phyloP scores from a whole-genome alignment of 2,888 invertebrate species.

The Emmelina monodactyla region DNA sequence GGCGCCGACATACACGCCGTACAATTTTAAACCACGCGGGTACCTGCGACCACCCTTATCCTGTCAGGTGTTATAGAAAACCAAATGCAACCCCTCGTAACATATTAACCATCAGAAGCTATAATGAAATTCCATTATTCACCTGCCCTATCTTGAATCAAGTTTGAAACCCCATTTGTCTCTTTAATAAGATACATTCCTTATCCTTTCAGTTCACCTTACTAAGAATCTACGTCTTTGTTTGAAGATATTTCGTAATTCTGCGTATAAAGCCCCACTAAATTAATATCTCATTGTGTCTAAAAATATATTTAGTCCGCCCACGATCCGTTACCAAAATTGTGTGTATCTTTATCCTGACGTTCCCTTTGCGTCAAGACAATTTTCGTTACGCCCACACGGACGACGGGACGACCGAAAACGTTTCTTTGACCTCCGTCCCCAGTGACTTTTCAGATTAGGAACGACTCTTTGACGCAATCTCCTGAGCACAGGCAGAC shows the following conservation, averaged over 20 bases:
- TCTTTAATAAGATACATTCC: slow-evolving; percentile 29
- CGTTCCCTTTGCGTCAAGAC: slow-evolving; percentile 32
- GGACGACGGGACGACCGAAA: slow-evolving; percentile 31
- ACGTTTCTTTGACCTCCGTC: slow-evolving; percentile 53
- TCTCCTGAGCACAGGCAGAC: slow-evolving; percentile 23
- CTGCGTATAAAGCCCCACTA: too few relatives aligned
- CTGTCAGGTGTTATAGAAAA: slow-evolving; percentile 40
- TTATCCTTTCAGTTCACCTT: too few relatives aligned
- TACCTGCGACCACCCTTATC: slow-evolving; percentile 43
- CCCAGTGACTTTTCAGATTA: slow-evolving; percentile 35
- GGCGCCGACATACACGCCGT: slow-evolving; percentile 20
- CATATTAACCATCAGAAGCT: slow-evolving; percentile 29
- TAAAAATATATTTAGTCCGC: slow-evolving; percentile 14
- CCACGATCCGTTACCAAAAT: slow-evolving; percentile 26
- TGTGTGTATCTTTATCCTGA: slow-evolving; percentile 39
- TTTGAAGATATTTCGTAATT: too few relatives aligned
- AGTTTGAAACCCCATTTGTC: slow-evolving; percentile 25
- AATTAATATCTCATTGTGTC: slow-evolving; percentile 11
- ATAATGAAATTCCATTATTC: slow-evolving; percentile 39
- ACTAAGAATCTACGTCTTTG: too few relatives aligned
- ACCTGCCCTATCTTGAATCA: slow-evolving; percentile 42
- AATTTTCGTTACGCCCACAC: slow-evolving; percentile 43
- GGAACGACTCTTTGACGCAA: slow-evolving; percentile 32
- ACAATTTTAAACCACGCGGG: slow-evolving; percentile 20
- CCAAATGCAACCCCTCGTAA: slow-evolving; percentile 40